Conservation (phyloP, 2,113 vertebrate genomes). For the Balaeniceps rex region DNA sequence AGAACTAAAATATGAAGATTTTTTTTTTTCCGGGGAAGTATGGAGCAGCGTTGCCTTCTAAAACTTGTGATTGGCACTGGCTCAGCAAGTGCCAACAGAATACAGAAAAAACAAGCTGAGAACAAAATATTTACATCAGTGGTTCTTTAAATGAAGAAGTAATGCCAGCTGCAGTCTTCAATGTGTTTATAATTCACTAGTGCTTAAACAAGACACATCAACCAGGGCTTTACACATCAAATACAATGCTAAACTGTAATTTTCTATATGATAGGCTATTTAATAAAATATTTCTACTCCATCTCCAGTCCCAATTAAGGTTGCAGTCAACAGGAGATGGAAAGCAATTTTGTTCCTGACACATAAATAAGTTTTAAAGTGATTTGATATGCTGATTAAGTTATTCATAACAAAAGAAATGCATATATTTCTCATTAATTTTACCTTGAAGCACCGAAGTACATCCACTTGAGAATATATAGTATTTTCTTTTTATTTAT, state of each 20-base stretch:
- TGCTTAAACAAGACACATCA: not conserved
- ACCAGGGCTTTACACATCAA: not conserved
- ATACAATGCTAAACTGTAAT: not conserved
- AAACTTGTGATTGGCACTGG: not conserved
- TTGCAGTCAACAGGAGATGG: not conserved
- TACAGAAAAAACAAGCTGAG: not conserved
- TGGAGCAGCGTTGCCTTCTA: not conserved
- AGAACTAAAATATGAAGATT: not conserved
- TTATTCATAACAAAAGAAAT: not conserved
- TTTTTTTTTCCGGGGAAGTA: not conserved
- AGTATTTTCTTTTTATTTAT: not conserved
- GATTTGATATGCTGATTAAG: not conserved
- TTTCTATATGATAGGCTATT: not conserved
- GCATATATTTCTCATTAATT: not conserved
- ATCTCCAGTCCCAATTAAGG: not conserved
- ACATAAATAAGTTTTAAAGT: not conserved
- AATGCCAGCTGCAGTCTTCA: not conserved
- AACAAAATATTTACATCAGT: not conserved
- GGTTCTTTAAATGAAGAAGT: not conserved
- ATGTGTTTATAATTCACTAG: not conserved
- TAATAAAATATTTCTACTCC: not conserved
- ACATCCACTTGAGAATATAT: not conserved
- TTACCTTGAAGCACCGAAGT: not conserved
- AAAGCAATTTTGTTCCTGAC: not conserved
- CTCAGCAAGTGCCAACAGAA: not conserved